Evolutionary conservation across 2,113 vertebrate genomes (phyloP), one percentile per base, ranked within the genome.

Genomic region (Callipepla squamata): DNA sequence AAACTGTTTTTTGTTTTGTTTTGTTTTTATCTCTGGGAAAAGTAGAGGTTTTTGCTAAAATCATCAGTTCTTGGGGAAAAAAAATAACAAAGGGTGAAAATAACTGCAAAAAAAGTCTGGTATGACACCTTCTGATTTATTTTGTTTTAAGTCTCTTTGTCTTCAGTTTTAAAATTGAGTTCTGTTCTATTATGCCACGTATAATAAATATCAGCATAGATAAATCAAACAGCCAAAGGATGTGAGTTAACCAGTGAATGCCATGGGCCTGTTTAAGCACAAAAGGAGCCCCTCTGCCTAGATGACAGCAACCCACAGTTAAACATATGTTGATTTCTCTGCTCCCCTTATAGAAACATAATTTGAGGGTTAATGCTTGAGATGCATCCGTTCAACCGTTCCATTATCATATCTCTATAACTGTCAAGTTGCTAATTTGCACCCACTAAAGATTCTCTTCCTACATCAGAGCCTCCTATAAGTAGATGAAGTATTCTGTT

Each of bases 101-200:
- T 15, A 34, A 36, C 26, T 30, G 40, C 57, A 83, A 44, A 12
- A 26, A 34, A 84, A 83, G 61, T 9, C 7, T 36, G 20, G 55
- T 69, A 66, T 32, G 1, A 17, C 5, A 13, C 47, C 74, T 79
- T 61, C 40, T 66, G 36, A 66, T 75, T 78, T 36, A 19, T 76
- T 80, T 75, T 59, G 28, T 6, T 78, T 79, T 66, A 21, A 42
- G 69, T 79, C 26, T 69, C 13, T 19, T 36, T 51, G 36, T 40
- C 36, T 36, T 30, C 38, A 6, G 11, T 65, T 67, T 53, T 23
- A n/a, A 85, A 78, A 59, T 5, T 25, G 15, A 44, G 13, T 58
- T 79, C 47, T 0, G 0, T 42, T 40, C 40, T 40, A 40, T 40
- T 40, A 40, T 12, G 18, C 28, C 18, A n/a, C 26, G 15, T 8